Evolutionary conservation across 2,797 vertebrate genomes (phyloP).

Genomic region (Avahi laniger): DNA sequence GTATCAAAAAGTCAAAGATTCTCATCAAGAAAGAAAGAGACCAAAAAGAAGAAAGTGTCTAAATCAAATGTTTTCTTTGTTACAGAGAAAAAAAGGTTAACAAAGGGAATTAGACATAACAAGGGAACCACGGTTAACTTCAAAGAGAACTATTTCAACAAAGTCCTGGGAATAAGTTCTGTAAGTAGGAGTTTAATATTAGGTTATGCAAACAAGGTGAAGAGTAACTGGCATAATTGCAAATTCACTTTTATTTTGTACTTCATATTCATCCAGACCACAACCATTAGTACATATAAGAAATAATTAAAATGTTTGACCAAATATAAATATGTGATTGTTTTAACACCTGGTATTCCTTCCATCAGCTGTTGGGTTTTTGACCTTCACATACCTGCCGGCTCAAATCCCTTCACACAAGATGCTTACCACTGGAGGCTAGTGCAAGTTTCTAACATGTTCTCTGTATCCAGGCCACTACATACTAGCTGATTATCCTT

Average conservation of each 20-base stretch:
- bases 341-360: neutral
- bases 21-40: neutral
- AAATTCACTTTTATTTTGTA: neutral
- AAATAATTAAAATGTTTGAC: neutral
- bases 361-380: neutral
- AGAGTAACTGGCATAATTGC: neutral
- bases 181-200: no score
- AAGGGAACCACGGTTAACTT: neutral
- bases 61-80: accelerated
- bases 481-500: neutral
- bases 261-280: neutral
- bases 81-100: neutral
- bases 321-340: neutral
- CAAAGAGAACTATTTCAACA: neutral
- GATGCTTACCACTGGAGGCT: no score
- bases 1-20: neutral
- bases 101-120: neutral
- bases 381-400: neutral
- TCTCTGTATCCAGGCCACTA: neutral
- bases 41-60: neutral
- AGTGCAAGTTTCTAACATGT: accelerated
- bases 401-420: no score
- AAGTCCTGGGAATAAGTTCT: no score
- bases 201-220: neutral
- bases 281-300: neutral